Evolutionary conservation across 2,797 vertebrate species (phyloP).

Genomic region (Lacerta agilis): DNA sequence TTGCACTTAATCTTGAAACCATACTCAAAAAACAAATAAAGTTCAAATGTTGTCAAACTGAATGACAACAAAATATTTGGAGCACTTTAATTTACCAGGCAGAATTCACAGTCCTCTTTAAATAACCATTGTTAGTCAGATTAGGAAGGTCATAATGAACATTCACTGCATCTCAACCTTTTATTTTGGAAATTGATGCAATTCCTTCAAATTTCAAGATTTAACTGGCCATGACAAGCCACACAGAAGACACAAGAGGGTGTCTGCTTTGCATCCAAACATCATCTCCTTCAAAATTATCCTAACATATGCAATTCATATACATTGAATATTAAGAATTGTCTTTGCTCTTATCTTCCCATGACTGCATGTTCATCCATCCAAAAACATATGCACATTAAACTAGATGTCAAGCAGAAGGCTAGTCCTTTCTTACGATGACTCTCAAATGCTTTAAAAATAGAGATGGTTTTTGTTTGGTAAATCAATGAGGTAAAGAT

Average conservation of each 20-base stretch:
- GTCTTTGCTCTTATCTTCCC: too few relatives aligned
- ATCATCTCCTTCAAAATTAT: too few relatives aligned
- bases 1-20: background rate
- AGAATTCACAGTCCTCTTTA: background rate
- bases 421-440: too few relatives aligned
- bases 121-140: background rate
- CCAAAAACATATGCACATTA: too few relatives aligned
- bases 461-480: too few relatives aligned
- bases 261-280: background rate
- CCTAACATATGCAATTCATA: too few relatives aligned
- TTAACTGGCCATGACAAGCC: background rate
- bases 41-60: background rate
- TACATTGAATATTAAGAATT: too few relatives aligned
- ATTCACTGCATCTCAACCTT: slow-evolving; percentile 7
- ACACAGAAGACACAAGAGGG: background rate
- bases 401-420: too few relatives aligned
- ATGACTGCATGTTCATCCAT: too few relatives aligned
- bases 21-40: background rate
- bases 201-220: background rate
- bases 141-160: background rate
- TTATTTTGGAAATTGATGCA: background rate
- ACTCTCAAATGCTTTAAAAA: too few relatives aligned
- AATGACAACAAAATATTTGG: background rate
- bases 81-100: background rate
- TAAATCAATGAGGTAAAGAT: too few relatives aligned